phyloP scores from a whole-genome alignment of 1,140 invertebrate species.

The Rhopalosiphum maidis region DNA sequence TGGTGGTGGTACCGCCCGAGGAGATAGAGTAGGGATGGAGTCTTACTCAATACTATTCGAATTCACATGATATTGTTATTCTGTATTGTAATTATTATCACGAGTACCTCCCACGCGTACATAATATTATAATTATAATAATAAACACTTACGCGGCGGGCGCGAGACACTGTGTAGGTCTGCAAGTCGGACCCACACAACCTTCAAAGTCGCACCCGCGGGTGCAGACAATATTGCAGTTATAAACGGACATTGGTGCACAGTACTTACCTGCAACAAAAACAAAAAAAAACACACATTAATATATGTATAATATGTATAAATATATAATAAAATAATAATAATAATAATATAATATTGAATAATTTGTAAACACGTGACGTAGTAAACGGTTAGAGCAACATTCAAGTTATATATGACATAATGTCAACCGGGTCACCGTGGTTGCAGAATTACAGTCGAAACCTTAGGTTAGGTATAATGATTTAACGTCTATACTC shows the following conservation, averaged over 20 bases:
- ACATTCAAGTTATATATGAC: background rate
- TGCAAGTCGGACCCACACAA: background rate
- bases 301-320: background rate
- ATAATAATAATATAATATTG: background rate
- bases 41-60: background rate
- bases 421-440: background rate
- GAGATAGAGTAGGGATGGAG: background rate
- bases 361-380: background rate
- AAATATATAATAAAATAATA: background rate
- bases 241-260: background rate
- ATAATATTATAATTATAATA: background rate
- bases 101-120: background rate
- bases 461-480: background rate
- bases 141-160: background rate
- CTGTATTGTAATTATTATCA: background rate
- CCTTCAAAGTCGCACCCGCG: background rate
- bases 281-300: constrained; percentile 19
- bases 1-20: too few species aligned
- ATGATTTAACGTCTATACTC: background rate
- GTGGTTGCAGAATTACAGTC: background rate
- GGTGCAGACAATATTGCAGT: background rate
- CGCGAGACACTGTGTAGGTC: background rate
- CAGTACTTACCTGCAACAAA: constrained; percentile 47
- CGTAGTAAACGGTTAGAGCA: background rate
- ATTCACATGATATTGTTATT: background rate